Percentiles rank a stretch among this genome's conserved stretches.
These are phyloP conservation scores for Trypoxylon attenuatum DNA, from an alignment of 2,888 invertebrate genomes.

Conservation along the genomic window DNA sequence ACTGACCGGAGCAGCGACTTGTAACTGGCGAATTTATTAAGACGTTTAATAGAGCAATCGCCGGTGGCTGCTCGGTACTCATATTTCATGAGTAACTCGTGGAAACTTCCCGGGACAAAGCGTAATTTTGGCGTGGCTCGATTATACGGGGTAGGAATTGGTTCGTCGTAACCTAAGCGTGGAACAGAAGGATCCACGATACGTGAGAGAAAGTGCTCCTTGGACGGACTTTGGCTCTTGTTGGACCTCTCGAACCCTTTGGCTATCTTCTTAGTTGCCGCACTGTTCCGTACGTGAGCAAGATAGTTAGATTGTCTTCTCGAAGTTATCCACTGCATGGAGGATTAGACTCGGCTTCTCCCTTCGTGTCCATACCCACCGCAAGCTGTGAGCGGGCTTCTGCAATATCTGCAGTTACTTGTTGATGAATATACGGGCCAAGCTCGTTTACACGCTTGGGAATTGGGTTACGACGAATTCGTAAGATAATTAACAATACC, in stretches of 20 bases:
- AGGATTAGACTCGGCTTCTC: conserved; percentile 43
- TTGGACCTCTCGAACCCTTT: conserved; percentile 35
- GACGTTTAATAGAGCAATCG: not conserved
- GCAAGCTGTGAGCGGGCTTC: conserved; percentile 36
- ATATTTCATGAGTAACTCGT: not conserved
- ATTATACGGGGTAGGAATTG: conserved; percentile 10
- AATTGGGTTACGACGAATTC: conserved; percentile 27
- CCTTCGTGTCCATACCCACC: conserved; percentile 42
- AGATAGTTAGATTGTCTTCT: conserved; percentile 60
- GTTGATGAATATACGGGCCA: conserved; percentile 32
- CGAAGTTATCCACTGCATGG: conserved; percentile 49
- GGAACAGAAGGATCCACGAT: conserved; percentile 37
- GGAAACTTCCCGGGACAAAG: not conserved
- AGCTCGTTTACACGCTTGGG: conserved; percentile 4
- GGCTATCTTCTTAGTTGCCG: conserved; percentile 49
- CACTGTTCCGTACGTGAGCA: conserved; percentile 46
- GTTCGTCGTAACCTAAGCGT: conserved; percentile 18
- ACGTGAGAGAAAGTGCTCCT: conserved; percentile 41
- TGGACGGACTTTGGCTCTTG: conserved; percentile 37
- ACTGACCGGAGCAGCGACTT: not conserved
- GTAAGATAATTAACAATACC: conserved; percentile 34
- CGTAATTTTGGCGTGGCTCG: not conserved
- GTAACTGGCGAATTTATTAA: conserved; percentile 1
- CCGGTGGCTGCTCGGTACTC: not conserved
- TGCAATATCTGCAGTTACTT: conserved; percentile 39